Evolutionary conservation across 1,140 invertebrate genomes (phyloP), one percentile per base, ranked within the genome.

Genomic region (Pantala flavescens): DNA sequence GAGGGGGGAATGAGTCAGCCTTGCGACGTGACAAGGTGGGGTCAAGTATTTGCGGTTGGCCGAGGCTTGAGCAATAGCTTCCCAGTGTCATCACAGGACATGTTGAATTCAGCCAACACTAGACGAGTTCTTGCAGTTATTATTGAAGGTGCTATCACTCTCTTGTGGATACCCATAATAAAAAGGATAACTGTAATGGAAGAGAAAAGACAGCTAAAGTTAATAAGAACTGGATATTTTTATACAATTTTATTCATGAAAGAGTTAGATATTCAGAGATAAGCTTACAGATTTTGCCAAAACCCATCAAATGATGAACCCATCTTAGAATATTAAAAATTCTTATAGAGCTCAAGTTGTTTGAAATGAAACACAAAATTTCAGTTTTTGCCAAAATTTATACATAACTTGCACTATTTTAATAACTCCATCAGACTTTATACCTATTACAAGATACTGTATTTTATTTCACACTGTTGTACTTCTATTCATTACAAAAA

Each of bases 1-100:
- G n/a, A 63, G 49, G n/a, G 49, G 49, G 49, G 49, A 63, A 63
- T 36, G 28, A 36, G 28, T 36, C 28, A 36, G 28, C 28, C 28
- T 5, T 36, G 28, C 9, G 28, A 36, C 9, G 28, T 36, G 28
- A 9, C 28, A 2, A 36, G 28, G 9, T 36, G 49, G 49, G 49
- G 49, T 63, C 49, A 63, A 63, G 49, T 63, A 12, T 63, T 63
- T 63, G 49, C n/a, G 12, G 49, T 63, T 12, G 91, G 91, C 72
- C 91, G 82, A 7, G 93, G 93, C 82, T 94, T 94, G 0, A 96
- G 82, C 77, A 96, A 95, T 19, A 96, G 84, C 83, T 95, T 95
- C 76, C 95, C 95, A 74, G 94, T 96, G 80, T 98, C 96, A 84
- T 98, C 96, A 85, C 95, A 98, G 71, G 94, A 97, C 95, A 98